A percentile compares a stretch with the other conserved stretches of the same genome.
Conservation (phyloP, 2,888 invertebrate species). For the Euzophera pinguis region DNA sequence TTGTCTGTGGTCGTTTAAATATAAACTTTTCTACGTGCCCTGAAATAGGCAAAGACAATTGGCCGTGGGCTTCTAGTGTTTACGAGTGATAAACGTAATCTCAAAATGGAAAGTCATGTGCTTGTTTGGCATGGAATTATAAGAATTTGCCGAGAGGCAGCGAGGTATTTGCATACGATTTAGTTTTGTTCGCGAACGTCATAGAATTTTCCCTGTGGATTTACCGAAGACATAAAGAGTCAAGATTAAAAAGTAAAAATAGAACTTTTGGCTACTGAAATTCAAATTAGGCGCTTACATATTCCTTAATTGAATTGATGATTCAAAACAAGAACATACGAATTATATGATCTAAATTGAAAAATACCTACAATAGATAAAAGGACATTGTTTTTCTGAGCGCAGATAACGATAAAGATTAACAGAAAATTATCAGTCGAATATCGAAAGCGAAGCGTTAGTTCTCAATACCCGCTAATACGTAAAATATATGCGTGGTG, state of each 20-base stretch:
- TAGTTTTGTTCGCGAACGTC: slow-evolving; percentile 31
- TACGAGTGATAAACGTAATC: slow-evolving; percentile 26
- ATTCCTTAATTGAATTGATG: background rate
- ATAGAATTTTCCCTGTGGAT: slow-evolving; percentile 32
- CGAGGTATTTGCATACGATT: slow-evolving; percentile 8
- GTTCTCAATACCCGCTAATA: slow-evolving; percentile 9
- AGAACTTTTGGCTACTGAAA: background rate
- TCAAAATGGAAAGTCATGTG: slow-evolving; percentile 38
- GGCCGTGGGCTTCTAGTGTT: slow-evolving; percentile 17
- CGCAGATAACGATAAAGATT: slow-evolving; percentile 17
- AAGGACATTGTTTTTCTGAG: slow-evolving; percentile 8
- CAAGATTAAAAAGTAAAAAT: slow-evolving; percentile 2
- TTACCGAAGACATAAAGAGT: slow-evolving; percentile 2
- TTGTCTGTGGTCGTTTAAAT: slow-evolving; percentile 70
- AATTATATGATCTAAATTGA: background rate
- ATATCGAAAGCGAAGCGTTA: slow-evolving; percentile 11
- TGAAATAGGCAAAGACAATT: slow-evolving; percentile 24
- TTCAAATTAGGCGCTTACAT: background rate
- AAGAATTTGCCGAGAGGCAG: slow-evolving; percentile 20
- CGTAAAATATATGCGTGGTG: slow-evolving; percentile 8
- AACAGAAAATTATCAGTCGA: slow-evolving; percentile 15
- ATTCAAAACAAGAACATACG: background rate
- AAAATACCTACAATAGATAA: background rate
- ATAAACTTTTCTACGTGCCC: slow-evolving; percentile 51
- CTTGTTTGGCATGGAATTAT: slow-evolving; percentile 39